A percentile compares a stretch with the other conserved stretches of the same genome.
These are phyloP conservation scores for Phaethon lepturus DNA, from an alignment of 2,113 vertebrate genomes.

Conservation along the genomic window DNA sequence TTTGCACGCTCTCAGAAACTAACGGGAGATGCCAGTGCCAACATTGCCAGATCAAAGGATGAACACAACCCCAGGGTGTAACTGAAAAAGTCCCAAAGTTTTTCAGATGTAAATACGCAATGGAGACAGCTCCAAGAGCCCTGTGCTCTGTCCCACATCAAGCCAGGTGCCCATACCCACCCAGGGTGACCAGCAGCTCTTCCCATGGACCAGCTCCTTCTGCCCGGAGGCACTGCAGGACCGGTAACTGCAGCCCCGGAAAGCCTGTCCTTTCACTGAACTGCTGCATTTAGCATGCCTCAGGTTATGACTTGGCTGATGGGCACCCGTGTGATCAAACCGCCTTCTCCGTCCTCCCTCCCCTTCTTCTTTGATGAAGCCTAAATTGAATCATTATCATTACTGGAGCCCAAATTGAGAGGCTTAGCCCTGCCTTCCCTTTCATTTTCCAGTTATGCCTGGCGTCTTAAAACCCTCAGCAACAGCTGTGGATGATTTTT, in stretches of 20 bases:
- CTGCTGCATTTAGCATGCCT: neutral
- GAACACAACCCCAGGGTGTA: neutral
- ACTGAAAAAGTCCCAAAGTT: neutral
- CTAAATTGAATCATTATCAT: neutral
- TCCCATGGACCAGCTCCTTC: neutral
- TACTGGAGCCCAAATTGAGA: neutral
- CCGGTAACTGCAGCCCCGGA: neutral
- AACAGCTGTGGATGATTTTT: neutral
- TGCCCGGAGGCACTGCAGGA: neutral
- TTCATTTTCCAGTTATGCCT: neutral
- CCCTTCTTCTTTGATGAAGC: neutral
- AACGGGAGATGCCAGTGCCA: neutral
- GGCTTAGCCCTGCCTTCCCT: neutral
- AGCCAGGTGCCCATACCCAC: neutral
- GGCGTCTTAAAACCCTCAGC: neutral
- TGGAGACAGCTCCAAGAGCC: neutral
- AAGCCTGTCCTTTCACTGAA: neutral
- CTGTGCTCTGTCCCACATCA: neutral
- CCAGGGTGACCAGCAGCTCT: neutral
- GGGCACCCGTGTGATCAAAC: neutral
- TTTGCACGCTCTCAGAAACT: neutral
- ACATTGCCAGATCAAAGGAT: rapidly evolving
- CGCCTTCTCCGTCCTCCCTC: neutral
- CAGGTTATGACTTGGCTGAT: neutral
- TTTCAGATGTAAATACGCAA: rapidly evolving